Evolutionary conservation across 1,140 invertebrate species (phyloP), one percentile per base, ranked within the genome.

Genomic region (Ceratitis capitata): DNA sequence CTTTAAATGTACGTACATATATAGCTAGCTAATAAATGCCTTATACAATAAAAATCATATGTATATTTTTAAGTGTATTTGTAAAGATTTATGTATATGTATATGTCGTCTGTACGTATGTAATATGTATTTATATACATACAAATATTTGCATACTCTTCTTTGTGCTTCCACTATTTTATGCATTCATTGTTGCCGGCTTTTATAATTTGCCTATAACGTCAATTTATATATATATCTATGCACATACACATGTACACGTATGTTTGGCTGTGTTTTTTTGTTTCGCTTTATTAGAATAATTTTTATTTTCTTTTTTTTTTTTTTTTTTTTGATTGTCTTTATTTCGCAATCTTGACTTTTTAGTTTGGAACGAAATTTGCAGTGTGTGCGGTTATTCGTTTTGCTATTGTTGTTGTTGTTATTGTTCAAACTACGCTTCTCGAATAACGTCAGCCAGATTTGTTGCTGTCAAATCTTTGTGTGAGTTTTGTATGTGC

Each of bases 281-380:
- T 32, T 69, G 61, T 69, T 39, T 69, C n/a, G 61, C 32, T 69
- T 69, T 69, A 69, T 69, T 69, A 69, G 61, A 69, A 69, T 32
- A 29, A 35, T 35, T 53, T 12, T 53, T 53, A 19, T 19, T 53
- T n/a, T n/a, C n/a, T 14, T 56, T 56, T 56, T 47, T 47, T 47
- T 6, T 47, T 47, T 47, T 47, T 47, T 47, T 47, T 58, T 58
- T 29, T 58, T 58, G 4, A 19, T 61, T 26, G n/a, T 61, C n/a
- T 61, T 23, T 61, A 26, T 61, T 61, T 61, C 32, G 32, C 32
- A 69, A 69, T 39, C 61, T 39, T 69, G 61, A 32, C 61, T 69
- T 69, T 69, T 69, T 69, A 69, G 61, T 69, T 69, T 69, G 39
- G 32, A 35, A 69, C 39, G 32, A 69, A 69, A 69, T 35, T n/a